phyloP scores from a whole-genome alignment of 2,113 vertebrate species.

The Elephas maximus region DNA sequence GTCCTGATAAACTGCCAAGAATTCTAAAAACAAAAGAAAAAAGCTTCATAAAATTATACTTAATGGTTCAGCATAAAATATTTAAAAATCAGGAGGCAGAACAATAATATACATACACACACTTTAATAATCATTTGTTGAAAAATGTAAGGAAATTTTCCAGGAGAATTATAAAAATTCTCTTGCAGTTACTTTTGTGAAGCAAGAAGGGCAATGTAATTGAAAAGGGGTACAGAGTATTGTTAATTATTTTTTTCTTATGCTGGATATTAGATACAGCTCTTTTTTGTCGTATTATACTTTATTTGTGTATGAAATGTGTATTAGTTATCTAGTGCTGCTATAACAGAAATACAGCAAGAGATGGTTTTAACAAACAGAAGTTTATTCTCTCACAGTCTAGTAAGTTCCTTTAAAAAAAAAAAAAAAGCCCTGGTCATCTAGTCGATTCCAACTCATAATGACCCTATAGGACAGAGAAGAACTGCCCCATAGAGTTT shows the following conservation, averaged over 20 bases:
- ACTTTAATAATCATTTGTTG: neutral
- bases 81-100: neutral
- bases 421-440: too few species aligned
- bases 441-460: too few species aligned
- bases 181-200: neutral
- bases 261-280: neutral
- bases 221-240: neutral
- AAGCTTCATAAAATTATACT: neutral
- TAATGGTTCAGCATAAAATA: neutral
- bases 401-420: too few species aligned
- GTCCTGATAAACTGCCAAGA: neutral
- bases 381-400: too few species aligned
- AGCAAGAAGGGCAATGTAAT: neutral
- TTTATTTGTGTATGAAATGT: neutral
- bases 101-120: neutral
- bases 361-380: too few species aligned
- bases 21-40: neutral
- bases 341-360: too few species aligned
- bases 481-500: too few species aligned
- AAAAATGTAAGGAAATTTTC: constrained; percentile 40
- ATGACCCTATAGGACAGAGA: too few species aligned
- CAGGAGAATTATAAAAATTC: neutral
- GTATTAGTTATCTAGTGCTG: too few species aligned
- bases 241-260: neutral
- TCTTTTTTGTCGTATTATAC: neutral